phyloP scores from a whole-genome alignment of 2,113 vertebrate genomes.

The Dinomys branickii region DNA sequence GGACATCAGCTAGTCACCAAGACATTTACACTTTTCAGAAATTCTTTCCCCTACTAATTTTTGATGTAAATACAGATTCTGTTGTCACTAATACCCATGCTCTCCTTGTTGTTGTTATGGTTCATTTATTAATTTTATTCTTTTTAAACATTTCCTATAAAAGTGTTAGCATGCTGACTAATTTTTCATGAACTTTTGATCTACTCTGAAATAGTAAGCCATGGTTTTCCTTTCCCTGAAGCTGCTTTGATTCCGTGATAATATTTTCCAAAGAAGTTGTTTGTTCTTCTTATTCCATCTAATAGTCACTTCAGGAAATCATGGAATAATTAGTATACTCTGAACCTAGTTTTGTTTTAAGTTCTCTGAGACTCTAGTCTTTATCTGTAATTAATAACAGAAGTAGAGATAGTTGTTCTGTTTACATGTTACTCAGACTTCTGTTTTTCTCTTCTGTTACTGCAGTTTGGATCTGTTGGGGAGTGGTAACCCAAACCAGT shows the following conservation, averaged over 20 bases:
- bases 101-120: neutral
- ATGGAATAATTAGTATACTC: constrained; percentile 41
- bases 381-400: constrained; percentile 47
- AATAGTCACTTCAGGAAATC: constrained; percentile 32
- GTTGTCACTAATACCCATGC: neutral
- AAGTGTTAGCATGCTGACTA: neutral
- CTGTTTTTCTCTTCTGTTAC: neutral
- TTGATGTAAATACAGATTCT: constrained; percentile 31
- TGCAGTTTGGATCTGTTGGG: neutral
- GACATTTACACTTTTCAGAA: neutral
- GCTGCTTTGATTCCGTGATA: neutral
- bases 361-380: neutral
- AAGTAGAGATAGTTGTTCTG: neutral
- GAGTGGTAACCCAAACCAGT: neutral
- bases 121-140: constrained; percentile 55
- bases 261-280: constrained; percentile 58
- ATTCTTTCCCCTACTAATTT: neutral
- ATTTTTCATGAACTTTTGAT: constrained; percentile 21
- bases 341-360: constrained; percentile 15
- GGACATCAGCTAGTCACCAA: neutral
- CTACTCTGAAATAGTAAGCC: constrained; percentile 51
- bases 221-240: neutral
- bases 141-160: constrained; percentile 51
- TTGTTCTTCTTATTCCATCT: neutral
- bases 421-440: neutral